Evolutionary conservation across 2,113 vertebrate genomes (phyloP), one percentile per base, ranked within the genome.

Genomic region (Microcebus tavaratra): DNA sequence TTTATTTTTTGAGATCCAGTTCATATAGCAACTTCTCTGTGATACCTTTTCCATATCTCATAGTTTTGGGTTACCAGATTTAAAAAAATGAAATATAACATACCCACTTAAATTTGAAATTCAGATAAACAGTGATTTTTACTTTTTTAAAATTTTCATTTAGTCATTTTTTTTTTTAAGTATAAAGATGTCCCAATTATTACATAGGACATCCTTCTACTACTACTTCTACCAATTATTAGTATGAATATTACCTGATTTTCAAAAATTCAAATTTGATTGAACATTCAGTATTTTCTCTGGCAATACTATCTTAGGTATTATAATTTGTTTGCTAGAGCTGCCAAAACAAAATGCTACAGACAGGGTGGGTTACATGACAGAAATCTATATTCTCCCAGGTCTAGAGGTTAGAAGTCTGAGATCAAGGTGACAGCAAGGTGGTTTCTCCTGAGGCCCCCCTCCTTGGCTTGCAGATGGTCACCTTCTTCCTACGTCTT

Each of bases 1-100:
- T 87, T 83, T 34, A 21, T 73, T 39, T 90, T 87, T 94, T 63
- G 21, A 89, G 29, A 63, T 92, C 13, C 10, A 63, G 5, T 50
- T 76, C 61, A 85, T 57, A 81, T 84, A 36, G 0, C 1, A 57
- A 6, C 15, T 81, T 48, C 7, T 83, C 34, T 90, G 11, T 92
- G 20, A 78, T 55, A 36, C 4, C 11, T 67, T 76, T 12, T 36
- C 20, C 42, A 48, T 34, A 29, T 53, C 39, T 63, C 39, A 8
- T 59, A 59, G 34, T 4, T 78, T 84, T 53, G n/a, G 5, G 13
- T 67, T 65, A 27, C 29, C 76, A 86, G 17, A 88, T 29, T 82
- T 50, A 88, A 55, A 6, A 6, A 88, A 95, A 39, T n/a, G 95
- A 94, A 91, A 59, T 61, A 75, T 6, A 68, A 2, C 6, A 13